Evolutionary conservation across 2,797 vertebrate genomes (phyloP), one percentile per base, ranked within the genome.

Genomic region (Caiman crocodilus): DNA sequence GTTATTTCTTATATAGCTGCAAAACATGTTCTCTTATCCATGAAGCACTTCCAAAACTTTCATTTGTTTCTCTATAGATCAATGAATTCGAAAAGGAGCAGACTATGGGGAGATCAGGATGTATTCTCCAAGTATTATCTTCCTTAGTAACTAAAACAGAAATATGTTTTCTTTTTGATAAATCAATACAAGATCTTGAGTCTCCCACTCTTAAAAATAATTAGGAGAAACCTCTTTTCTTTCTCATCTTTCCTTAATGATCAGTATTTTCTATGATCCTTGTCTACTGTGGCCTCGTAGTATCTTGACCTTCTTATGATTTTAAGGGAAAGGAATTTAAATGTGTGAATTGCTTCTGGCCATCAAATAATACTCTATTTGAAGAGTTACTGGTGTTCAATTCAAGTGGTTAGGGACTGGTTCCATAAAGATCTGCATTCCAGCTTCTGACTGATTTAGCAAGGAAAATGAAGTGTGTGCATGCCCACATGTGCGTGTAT

Each of bases 121-220:
- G 15, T 26, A 30, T 16, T 65, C n/a, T 32, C 16, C 30, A 20
- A 32, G n/a, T 13, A 15, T n/a, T 32, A 20, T 32, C 5, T 32
- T 35, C 18, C 18, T 35, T 35, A 20, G 30, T 35, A 32, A 6
- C 65, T 21, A 35, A 69, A 69, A n/a, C 8, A 25, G 28, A 64
- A 60, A 5, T 1, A 1, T 5, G 1, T 2, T 25, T 85, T 25
- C 23, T 5, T 58, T 0, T 10, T 55, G 71, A 84, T 28, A 1
- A 63, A 58, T 4, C 1, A 2, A 50, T 1, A 50, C 1, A 25
- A 1, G 14, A 14, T 16, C 8, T 74, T 67, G 55, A 86, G 85
- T 87, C 74, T 57, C 23, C 5, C 8, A 69, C 5, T 6, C 63
- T 7, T 81, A 60, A 92, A 83, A 84, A 18, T 69, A 1, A 81